Conservation (phyloP, 1,140 invertebrate species). For the Drosophila ogumai region DNA sequence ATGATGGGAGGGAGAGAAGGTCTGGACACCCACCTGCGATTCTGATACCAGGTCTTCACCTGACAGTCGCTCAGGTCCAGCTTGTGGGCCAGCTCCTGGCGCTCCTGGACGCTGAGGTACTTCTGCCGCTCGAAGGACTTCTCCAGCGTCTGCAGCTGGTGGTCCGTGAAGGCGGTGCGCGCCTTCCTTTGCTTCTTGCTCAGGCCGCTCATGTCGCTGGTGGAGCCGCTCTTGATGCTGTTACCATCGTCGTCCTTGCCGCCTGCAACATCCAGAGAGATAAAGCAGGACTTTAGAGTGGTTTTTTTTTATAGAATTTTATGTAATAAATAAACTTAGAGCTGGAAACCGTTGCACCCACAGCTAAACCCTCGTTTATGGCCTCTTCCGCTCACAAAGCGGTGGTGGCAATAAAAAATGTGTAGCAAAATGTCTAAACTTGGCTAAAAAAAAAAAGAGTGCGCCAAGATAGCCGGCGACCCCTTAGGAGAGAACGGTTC, state of each 20-base stretch:
- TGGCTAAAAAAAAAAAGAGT: slow-evolving; percentile 23
- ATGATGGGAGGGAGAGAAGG: no score
- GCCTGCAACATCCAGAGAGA: slow-evolving; percentile 46
- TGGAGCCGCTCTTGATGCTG: slow-evolving; percentile 84
- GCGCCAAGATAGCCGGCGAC: slow-evolving; percentile 17
- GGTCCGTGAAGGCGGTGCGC: slow-evolving; percentile 98
- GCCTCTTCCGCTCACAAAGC: slow-evolving; percentile 57
- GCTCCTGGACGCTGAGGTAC: slow-evolving; percentile 98
- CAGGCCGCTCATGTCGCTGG: slow-evolving; percentile 85
- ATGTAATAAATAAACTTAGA: neutral
- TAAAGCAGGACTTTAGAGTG: neutral
- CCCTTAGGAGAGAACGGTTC: slow-evolving; percentile 6
- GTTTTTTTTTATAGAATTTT: no score
- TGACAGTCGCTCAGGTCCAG: slow-evolving; percentile 98
- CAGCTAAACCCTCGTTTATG: slow-evolving; percentile 51
- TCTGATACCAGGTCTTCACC: slow-evolving; percentile 99
- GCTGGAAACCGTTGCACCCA: slow-evolving; percentile 15
- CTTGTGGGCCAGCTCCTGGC: slow-evolving; percentile 98
- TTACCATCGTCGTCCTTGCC: slow-evolving; percentile 84
- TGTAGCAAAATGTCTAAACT: slow-evolving; percentile 64
- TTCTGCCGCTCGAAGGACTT: slow-evolving; percentile 99
- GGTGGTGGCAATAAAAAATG: slow-evolving; percentile 54
- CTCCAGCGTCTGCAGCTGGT: slow-evolving; percentile 98
- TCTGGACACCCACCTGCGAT: slow-evolving; percentile 92
- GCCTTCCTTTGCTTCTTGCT: slow-evolving; percentile 99